Evolutionary conservation across 2,888 invertebrate genomes (phyloP), one percentile per base, ranked within the genome.

Genomic region (Neoscelio sp.): DNA sequence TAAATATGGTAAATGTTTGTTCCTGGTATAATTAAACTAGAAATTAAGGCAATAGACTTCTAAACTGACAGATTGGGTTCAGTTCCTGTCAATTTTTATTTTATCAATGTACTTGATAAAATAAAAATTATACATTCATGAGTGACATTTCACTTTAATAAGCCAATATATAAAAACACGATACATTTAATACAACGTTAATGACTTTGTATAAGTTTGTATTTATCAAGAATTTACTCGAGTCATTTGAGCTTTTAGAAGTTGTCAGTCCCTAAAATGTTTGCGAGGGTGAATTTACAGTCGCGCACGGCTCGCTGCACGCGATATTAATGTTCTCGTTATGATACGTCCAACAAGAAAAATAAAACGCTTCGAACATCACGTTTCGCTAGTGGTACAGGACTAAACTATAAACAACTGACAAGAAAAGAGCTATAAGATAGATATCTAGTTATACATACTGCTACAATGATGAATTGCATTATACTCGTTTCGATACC

Each of bases 301-400:
- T 52, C 52, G 26, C 46, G 58, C 80, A 82, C 78, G 82, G 79
- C 65, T 75, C 68, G 82, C 80, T 82, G 82, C 83, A 70, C 84
- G 82, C 83, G 85, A 85, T 85, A 82, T 82, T 84, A 85, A 85
- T 85, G 83, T 81, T 80, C 84, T 84, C 83, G 84, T 85, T 83
- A 84, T 67, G 80, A 76, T 79, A 70, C 65, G 76, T 56, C 75
- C 73, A 60, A 54, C 65, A 73, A 58, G 71, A 74, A 62, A 70
- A 70, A 71, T 64, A 67, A 75, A 62, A 81, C 54, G 48, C n/a
- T 23, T 12, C 50, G 52, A 42, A 65, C 64, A 50, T 44, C 40
- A 48, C 67, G 54, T 44, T 54, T 48, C 56, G 28, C 44, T 18
- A 42, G 23, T 58, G 52, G 13, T 42, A 62, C 48, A 44, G 42